Percentiles rank a stretch among this genome's conserved stretches.
Evolutionary conservation across 2,888 invertebrate genomes (phyloP).

Genomic region (Ctenicera cuprea): DNA sequence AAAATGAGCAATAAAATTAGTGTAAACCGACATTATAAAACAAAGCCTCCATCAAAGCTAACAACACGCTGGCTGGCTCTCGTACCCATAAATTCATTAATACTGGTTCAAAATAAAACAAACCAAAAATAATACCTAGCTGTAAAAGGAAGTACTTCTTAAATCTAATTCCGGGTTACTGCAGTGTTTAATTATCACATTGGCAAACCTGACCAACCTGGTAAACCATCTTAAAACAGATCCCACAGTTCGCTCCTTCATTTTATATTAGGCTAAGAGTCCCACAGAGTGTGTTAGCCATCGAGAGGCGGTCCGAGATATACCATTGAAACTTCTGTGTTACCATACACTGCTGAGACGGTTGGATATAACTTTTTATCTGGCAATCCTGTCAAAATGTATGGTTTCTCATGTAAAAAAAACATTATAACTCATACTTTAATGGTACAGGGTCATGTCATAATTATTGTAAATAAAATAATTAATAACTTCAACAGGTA

Average conservation of each 20-base stretch:
- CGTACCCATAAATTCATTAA: conserved; percentile 16
- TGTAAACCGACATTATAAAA: not conserved
- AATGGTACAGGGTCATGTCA: too few species aligned
- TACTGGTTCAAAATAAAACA: conserved; percentile 6
- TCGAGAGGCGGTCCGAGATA: conserved; percentile 97
- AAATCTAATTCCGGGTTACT: conserved; percentile 47
- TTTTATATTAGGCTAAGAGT: conserved; percentile 45
- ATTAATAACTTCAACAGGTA: too few species aligned
- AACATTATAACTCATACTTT: not conserved
- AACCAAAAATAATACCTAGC: not conserved
- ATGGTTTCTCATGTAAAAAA: conserved; percentile 35
- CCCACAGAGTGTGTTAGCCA: conserved; percentile 80
- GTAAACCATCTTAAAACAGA: conserved; percentile 57
- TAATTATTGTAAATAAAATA: too few species aligned
- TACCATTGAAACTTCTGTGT: conserved; percentile 99
- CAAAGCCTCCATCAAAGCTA: conserved; percentile 6
- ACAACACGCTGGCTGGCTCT: not conserved
- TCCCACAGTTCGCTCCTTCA: conserved; percentile 42
- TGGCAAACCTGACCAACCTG: conserved; percentile 71
- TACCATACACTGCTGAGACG: conserved; percentile 98
- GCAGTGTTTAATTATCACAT: conserved; percentile 67
- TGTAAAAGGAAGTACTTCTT: conserved; percentile 42
- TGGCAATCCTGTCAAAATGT: conserved; percentile 85
- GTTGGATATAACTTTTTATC: conserved; percentile 95
- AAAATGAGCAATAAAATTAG: too few species aligned